Evolutionary conservation across 1,140 invertebrate species (phyloP), one percentile per base, ranked within the genome.

Genomic region (Drosophila ananassae): DNA sequence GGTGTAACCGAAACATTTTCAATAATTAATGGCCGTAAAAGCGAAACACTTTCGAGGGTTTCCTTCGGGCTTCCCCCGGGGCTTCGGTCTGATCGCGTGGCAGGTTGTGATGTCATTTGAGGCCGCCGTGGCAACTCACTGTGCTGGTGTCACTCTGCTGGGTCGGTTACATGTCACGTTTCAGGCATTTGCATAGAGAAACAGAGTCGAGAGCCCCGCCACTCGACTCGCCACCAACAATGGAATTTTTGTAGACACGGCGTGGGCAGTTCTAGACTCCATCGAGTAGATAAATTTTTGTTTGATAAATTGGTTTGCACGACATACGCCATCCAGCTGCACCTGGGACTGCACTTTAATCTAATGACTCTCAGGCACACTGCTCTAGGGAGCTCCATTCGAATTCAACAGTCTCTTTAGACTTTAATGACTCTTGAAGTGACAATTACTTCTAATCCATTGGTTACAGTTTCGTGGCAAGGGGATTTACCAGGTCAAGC

Each of bases 101-200:
- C 62, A 67, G 61, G 41, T 30, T 56, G 17, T 74, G 73, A 54
- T 73, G 68, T 73, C 57, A 62, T 73, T 73, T 67, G 58, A 21
- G 69, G 69, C 47, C 30, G 62, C 54, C 39, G 54, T 77, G 62
- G 48, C 57, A 71, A 34, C 9, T 28, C 34, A 9, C 8, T 21
- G 5, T 1, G 41, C 9, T n/a, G 41, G 34, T 59, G 32, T 73
- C 25, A 32, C 59, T 54, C 25, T 28, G 3, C 25, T 28, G 25
- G 46, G 50, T 75, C 61, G 52, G 74, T 75, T 63, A 77, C 73
- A 68, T 87, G 81, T 85, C 81, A 85, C 81, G 81, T 85, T 85
- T 85, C 55, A 77, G 78, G 52, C 69, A 85, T 85, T 85, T 85
- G 82, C 81, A 85, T 87, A 64, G 46, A 66, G 55, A 66, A 73